Base-by-base conservation (phyloP, 2,797 vertebrate genomes). In the Danio aesculapii region DNA sequence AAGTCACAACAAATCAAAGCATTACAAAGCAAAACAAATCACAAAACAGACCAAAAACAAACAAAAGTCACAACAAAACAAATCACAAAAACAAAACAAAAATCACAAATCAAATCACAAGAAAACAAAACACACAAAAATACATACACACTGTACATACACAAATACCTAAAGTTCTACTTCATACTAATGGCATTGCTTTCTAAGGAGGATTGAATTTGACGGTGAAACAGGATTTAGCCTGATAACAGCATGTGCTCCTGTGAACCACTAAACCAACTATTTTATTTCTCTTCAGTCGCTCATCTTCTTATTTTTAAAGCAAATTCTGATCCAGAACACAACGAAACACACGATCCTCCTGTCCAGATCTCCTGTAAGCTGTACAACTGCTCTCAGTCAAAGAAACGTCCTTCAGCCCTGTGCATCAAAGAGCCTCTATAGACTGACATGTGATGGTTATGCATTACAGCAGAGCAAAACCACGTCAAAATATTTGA, bases 401-500 rank as follows among this genome's bases (percentile, higher is more conserved):
- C 52, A 72, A 72, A 72, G 39, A 72, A 72, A 72, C 3, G 5
- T 72, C 7, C 8, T 30, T 30, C 30, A 30, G 6, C 16, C n/a
- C 6, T 58, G 14, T 72, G 11, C 39, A 57, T 57, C 69, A 44
- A 44, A 57, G 11, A 19, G n/a, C 41, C 53, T 72, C 70, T 52
- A 21, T 16, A 73, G 17, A 12, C 12, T 59, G 71, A 39, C 55
- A n/a, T 47, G 53, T 73, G 44, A 75, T 75, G 72, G 72, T 75
- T 62, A 75, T 75, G 46, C 39, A 62, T 62, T 75, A 63, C 2
- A 75, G 21, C 58, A 63, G 47, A 52, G 59, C 46, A 62, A 49
- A 30, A 61, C 55, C 10, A 16, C 8, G 11, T 58, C 70, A 44
- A 61, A 62, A 63, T 75, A 46, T 62, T 75, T 75, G 46, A 75